Evolutionary conservation across 2,797 vertebrate species (phyloP).

Genomic region (Anguilla marmorata): DNA sequence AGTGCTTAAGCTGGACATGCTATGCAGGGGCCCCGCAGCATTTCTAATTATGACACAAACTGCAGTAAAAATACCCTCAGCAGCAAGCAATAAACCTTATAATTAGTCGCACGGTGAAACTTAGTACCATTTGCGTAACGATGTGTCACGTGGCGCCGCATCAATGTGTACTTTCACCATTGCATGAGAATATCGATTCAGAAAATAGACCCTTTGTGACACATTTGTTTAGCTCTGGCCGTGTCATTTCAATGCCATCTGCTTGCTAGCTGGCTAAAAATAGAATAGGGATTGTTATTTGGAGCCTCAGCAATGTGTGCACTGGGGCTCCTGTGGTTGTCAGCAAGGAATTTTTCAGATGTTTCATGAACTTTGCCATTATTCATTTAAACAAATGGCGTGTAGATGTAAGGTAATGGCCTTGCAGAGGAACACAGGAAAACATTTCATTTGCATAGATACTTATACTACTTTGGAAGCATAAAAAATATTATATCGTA

Average conservation of each 20-base stretch:
- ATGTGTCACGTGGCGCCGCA: not conserved
- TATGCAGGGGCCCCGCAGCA: not conserved
- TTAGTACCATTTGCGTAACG: not conserved
- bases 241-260: slow-evolving; percentile 60
- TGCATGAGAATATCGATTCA: not conserved
- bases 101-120: not conserved
- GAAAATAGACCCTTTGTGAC: slow-evolving; percentile 19
- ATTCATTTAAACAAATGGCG: slow-evolving; percentile 37
- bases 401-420: slow-evolving; percentile 36
- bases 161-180: not conserved
- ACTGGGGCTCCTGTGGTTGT: slow-evolving; percentile 35
- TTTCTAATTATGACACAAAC: not conserved
- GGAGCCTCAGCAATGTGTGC: slow-evolving; percentile 26
- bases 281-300: slow-evolving; percentile 63
- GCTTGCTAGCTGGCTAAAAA: slow-evolving; percentile 69
- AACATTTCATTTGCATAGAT: not conserved
- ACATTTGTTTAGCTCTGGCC: slow-evolving; percentile 10
- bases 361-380: slow-evolving; percentile 40
- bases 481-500: not conserved
- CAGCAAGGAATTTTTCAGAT: slow-evolving; percentile 41
- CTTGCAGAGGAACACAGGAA: not conserved
- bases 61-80: not conserved
- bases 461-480: not conserved
- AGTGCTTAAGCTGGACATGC: not conserved
- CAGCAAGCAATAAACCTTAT: not conserved